Percentiles rank a stretch among this genome's conserved stretches.
Evolutionary conservation across 2,888 invertebrate species (phyloP).

Genomic region (Eupithecia inturbata): DNA sequence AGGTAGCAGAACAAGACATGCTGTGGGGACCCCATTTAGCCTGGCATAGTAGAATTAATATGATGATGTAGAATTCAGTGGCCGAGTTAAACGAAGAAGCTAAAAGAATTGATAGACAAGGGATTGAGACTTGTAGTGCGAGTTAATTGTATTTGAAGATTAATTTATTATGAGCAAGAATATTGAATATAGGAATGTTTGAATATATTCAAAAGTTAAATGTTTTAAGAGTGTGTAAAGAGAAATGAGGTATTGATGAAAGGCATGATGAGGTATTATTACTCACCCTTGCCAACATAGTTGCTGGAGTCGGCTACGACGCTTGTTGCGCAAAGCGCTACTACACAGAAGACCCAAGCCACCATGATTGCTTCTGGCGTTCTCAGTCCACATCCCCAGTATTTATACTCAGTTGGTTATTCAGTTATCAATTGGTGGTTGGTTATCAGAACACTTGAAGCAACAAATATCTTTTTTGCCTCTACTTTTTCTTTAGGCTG

Average conservation of each 20-base stretch:
- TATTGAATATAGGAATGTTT: neutral
- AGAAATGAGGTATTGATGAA: neutral
- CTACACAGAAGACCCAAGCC: conserved; percentile 51
- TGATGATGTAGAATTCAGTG: neutral
- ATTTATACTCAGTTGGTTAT: conserved; percentile 30
- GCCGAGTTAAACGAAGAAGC: neutral
- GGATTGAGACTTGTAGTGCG: neutral
- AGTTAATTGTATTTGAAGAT: neutral
- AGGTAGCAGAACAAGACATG: neutral
- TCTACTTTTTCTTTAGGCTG: neutral
- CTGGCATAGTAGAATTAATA: neutral
- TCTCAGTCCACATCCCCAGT: neutral
- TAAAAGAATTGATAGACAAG: neutral
- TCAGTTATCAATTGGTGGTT: too few relatives aligned
- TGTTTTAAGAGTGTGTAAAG: neutral
- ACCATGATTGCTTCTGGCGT: conserved; percentile 51
- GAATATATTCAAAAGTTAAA: neutral
- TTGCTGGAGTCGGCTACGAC: conserved; percentile 55
- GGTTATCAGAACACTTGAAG: conserved; percentile 7
- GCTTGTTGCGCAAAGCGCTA: conserved; percentile 58
- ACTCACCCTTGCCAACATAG: conserved; percentile 39
- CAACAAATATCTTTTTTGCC: neutral
- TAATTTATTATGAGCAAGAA: neutral
- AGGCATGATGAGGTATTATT: neutral
- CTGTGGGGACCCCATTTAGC: neutral